A percentile compares a stretch with the other conserved stretches of the same genome.
These are phyloP conservation scores for Rhyacichthys aspro DNA, from an alignment of 2,797 vertebrate species.

Conservation along the genomic window DNA sequence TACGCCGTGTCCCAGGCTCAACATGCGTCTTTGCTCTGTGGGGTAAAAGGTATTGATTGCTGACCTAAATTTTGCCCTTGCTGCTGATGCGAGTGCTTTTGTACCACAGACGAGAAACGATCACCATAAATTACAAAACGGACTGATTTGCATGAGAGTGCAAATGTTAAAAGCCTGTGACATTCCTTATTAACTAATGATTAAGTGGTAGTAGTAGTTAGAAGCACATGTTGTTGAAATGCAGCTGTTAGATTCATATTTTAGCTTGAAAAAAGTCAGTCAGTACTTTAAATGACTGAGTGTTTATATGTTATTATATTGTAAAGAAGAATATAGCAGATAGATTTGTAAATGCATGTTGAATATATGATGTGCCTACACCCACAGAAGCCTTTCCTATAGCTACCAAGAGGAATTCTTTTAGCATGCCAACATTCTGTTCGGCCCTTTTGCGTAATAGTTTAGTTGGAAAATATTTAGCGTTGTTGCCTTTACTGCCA, in stretches of 20 bases:
- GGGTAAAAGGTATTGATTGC: slow-evolving; percentile 68
- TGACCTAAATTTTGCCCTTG: slow-evolving; percentile 55
- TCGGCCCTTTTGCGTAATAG: slow-evolving; percentile 41
- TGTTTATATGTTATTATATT: too few relatives aligned
- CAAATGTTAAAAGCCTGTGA: neutral
- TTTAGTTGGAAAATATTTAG: slow-evolving; percentile 43
- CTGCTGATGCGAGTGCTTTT: too few relatives aligned
- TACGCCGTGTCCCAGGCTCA: slow-evolving; percentile 29
- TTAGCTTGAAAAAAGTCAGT: too few relatives aligned
- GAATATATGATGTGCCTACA: slow-evolving; percentile 41
- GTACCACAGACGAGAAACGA: too few relatives aligned
- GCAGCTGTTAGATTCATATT: too few relatives aligned
- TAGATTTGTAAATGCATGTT: slow-evolving; percentile 3
- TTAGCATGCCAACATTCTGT: slow-evolving; percentile 38
- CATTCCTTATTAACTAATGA: neutral
- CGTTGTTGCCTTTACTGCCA: slow-evolving; percentile 30
- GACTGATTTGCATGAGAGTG: slow-evolving; percentile 10
- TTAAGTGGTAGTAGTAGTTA: neutral
- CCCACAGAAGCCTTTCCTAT: slow-evolving; percentile 32
- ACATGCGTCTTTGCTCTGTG: slow-evolving; percentile 41
- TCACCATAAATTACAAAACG: slow-evolving; percentile 27
- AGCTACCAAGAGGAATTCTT: slow-evolving; percentile 6
- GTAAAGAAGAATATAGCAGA: too few relatives aligned
- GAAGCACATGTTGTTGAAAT: neutral
- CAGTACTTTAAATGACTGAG: too few relatives aligned